Evolutionary conservation across 2,113 vertebrate genomes (phyloP), one percentile per base, ranked within the genome.

Genomic region (Daubentonia madagascariensis): DNA sequence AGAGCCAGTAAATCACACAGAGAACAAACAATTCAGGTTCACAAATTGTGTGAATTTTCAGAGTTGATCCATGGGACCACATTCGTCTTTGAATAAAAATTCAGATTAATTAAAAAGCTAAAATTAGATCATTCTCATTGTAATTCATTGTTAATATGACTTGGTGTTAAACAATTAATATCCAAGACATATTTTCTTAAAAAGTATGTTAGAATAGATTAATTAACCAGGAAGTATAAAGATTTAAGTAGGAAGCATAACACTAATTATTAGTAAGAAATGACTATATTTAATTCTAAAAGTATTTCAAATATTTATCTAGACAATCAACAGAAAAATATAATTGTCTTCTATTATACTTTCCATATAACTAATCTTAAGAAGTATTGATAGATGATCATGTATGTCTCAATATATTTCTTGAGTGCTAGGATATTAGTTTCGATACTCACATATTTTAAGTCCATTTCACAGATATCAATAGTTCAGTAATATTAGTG

Each of bases 1-100:
- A 83, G 93, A 87, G 63, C 0, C 5, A 91, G 61, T 89, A 43
- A 84, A 85, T 94, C 45, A 96, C 52, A 68, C 9, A 45, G 61
- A 76, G 45, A 73, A 89, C 6, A 97, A 97, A 94, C 4, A 65
- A 48, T 72, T 89, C 30, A 94, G 50, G 37, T 68, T 79, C 48
- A 59, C 32, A 85, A 70, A 93, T 35, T 91, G 18, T 45, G 83
- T 63, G 25, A 3, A 12, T 94, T 79, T 93, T 18, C 57, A 72
- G 40, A 63, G 25, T 76, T 85, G 23, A n/a, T 54, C 37, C 30
- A 35, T 45, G 2, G 25, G 3, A 72, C 1, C 25, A 43, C n/a
- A 52, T 50, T 97, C 92, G 50, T 8, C 32, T 89, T 78, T 78
- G 17, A 6, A 8, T 63, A 89, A 22, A 37, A 87, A 97, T 84